phyloP scores from a whole-genome alignment of 2,888 invertebrate genomes.

The Eupithecia tripunctaria region DNA sequence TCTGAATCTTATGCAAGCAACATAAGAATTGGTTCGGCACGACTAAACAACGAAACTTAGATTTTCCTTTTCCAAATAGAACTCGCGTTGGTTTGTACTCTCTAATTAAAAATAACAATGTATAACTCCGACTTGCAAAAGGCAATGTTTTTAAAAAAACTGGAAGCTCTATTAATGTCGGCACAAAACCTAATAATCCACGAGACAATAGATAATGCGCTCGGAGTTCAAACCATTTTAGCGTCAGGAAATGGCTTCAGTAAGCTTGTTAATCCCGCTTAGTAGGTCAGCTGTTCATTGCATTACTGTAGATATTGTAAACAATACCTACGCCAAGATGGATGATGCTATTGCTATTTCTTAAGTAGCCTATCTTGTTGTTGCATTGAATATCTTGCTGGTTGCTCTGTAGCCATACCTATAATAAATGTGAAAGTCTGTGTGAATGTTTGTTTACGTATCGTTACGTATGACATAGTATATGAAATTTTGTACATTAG shows the following conservation, averaged over 20 bases:
- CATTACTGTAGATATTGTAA: conserved; percentile 36
- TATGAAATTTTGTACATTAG: no score
- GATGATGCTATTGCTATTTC: conserved; percentile 29
- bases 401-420: neutral
- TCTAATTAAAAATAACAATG: no score
- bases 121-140: no score
- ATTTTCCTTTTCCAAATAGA: no score
- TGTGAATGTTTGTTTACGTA: no score
- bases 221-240: conserved; percentile 42
- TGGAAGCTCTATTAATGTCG: neutral
- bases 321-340: conserved; percentile 30
- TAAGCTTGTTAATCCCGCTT: conserved; percentile 54
- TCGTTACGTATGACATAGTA: no score
- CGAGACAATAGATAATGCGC: conserved; percentile 36
- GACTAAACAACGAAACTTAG: no score
- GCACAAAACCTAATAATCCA: conserved; percentile 26
- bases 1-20: no score
- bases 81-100: neutral
- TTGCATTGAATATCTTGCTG: neutral
- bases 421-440: no score
- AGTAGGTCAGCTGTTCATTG: conserved; percentile 46
- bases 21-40: no score
- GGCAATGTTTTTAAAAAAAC: neutral
- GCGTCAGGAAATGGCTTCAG: conserved; percentile 51
- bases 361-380: conserved; percentile 2